A percentile compares a stretch with the other conserved stretches of the same genome.
phyloP scores from a whole-genome alignment of 2,888 invertebrate genomes.

The Catocala nupta region DNA sequence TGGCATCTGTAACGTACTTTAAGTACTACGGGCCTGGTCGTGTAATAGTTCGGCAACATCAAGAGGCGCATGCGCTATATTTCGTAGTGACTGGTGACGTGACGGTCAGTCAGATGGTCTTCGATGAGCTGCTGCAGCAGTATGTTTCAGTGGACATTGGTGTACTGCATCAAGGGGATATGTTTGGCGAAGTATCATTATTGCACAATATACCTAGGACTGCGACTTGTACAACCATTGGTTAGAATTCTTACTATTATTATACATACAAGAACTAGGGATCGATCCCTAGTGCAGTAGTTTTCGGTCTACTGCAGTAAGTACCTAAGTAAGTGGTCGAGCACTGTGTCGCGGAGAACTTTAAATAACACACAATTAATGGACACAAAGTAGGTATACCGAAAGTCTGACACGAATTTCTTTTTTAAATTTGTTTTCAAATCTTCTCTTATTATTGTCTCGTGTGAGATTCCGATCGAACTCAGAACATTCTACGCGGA shows the following conservation, averaged over 20 bases:
- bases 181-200: conserved; percentile 90
- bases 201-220: conserved; percentile 88
- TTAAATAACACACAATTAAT: too few species aligned
- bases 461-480: too few species aligned
- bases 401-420: too few species aligned
- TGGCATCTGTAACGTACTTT: conserved; percentile 89
- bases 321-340: too few species aligned
- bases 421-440: too few species aligned
- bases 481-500: too few species aligned
- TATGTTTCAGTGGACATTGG: conserved; percentile 81
- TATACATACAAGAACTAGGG: too few species aligned
- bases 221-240: conserved; percentile 87
- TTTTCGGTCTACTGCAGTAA: too few species aligned
- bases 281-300: too few species aligned
- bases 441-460: too few species aligned
- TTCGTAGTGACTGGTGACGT: conserved; percentile 89
- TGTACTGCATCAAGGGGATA: conserved; percentile 85
- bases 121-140: conserved; percentile 82
- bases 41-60: conserved; percentile 88
- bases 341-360: too few species aligned
- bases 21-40: conserved; percentile 88
- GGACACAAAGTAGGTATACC: too few species aligned
- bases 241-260: conserved; percentile 62
- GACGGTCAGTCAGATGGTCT: conserved; percentile 80
- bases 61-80: conserved; percentile 88